Evolutionary conservation across 1,140 invertebrate genomes (phyloP).

Genomic region (Formica exsecta): DNA sequence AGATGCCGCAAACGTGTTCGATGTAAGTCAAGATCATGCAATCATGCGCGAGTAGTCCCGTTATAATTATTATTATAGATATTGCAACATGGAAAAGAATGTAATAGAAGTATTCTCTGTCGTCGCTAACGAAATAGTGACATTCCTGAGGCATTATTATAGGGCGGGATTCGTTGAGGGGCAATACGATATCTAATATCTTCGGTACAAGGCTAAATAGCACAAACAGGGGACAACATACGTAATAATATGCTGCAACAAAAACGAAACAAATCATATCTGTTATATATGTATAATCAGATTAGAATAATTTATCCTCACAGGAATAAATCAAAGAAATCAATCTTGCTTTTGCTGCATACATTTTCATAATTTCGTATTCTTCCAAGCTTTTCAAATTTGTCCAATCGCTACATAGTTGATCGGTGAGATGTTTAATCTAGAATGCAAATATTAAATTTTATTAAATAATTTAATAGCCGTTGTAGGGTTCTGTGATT

Average conservation of each 20-base stretch:
- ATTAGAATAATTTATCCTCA: neutral
- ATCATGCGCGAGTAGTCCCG: neutral
- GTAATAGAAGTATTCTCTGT: conserved; percentile 30
- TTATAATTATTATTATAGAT: neutral
- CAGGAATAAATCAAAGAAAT: neutral
- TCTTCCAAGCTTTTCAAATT: neutral
- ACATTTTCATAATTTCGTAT: neutral
- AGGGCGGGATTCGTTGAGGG: conserved; percentile 43
- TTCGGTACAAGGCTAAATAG: neutral
- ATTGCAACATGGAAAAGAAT: neutral
- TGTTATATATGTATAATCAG: too few relatives aligned
- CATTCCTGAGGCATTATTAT: neutral
- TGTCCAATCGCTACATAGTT: neutral
- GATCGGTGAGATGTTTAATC: too few relatives aligned
- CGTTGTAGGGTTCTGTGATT: too few relatives aligned
- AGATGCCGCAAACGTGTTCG: conserved; percentile 54
- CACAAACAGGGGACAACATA: neutral
- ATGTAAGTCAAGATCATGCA: neutral
- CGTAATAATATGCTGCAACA: neutral
- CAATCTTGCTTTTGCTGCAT: neutral
- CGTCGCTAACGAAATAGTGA: conserved; percentile 31
- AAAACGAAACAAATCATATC: neutral
- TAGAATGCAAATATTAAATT: too few relatives aligned
- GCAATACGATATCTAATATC: conserved; percentile 9
- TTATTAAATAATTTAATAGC: neutral